A percentile compares a stretch with the other conserved stretches of the same genome.
Evolutionary conservation across 2,888 invertebrate species (phyloP).

Genomic region (Clostera curtula): DNA sequence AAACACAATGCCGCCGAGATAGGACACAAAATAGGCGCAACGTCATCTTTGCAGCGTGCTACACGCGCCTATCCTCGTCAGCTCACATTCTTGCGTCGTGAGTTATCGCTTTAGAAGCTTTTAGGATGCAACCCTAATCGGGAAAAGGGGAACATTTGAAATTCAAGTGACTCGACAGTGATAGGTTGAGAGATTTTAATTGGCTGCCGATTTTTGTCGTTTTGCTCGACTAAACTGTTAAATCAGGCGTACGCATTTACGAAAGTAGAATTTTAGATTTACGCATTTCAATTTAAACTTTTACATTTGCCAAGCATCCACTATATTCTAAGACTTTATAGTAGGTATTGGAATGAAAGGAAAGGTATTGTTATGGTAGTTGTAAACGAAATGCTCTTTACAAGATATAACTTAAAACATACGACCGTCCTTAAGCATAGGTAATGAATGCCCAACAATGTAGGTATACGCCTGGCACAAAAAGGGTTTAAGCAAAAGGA

Average conservation of each 20-base stretch:
- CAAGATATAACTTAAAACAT: conserved; percentile 20
- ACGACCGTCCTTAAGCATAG: conserved; percentile 20
- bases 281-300: no score
- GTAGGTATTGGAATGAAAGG: conserved; percentile 12
- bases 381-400: no score
- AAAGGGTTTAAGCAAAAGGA: conserved; percentile 31
- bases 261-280: conserved; percentile 15
- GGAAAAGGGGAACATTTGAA: conserved; percentile 57
- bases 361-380: no score
- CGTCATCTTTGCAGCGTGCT: conserved; percentile 31
- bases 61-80: conserved; percentile 58
- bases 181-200: conserved; percentile 62
- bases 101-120: conserved; percentile 67
- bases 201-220: conserved; percentile 55
- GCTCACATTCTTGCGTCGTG: conserved; percentile 64
- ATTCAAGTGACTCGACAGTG: conserved; percentile 54
- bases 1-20: conserved; percentile 23
- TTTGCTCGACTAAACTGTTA: conserved; percentile 14
- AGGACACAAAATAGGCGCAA: conserved; percentile 20
- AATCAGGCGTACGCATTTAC: conserved; percentile 14
- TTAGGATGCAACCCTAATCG: conserved; percentile 72
- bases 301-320: no score
- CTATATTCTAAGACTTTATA: no score
- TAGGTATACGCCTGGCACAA: conserved; percentile 19
- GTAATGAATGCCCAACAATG: conserved; percentile 25